These are phyloP conservation scores for Cantharis nigra DNA, from an alignment of 2,888 invertebrate species.

Conservation along the genomic window DNA sequence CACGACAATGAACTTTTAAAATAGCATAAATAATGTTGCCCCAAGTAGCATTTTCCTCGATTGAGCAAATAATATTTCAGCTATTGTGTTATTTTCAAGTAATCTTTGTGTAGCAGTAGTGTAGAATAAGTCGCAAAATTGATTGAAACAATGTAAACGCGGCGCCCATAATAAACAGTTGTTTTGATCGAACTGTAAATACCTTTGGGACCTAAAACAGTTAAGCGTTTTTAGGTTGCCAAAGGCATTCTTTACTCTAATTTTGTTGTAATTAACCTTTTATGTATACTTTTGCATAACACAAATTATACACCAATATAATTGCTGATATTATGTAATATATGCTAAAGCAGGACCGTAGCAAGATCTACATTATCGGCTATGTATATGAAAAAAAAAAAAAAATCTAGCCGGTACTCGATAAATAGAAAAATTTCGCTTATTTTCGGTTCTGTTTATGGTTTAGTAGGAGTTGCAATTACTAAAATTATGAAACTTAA, in stretches of 20 bases:
- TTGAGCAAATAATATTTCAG: neutral
- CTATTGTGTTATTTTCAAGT: neutral
- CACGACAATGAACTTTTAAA: slow-evolving; percentile 2
- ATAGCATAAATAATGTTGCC: neutral
- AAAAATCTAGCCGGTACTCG: too few species aligned
- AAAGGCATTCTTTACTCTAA: neutral
- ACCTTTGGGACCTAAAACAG: neutral
- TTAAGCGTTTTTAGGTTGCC: slow-evolving; percentile 1
- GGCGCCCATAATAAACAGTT: neutral
- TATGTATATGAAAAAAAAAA: neutral
- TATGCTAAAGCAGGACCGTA: neutral
- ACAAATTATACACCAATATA: neutral
- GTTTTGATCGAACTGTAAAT: slow-evolving; percentile 3
- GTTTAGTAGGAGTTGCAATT: neutral
- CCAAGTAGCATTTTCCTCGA: neutral
- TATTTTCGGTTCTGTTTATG: neutral
- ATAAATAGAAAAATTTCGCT: neutral
- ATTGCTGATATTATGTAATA: neutral
- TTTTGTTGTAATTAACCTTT: neutral
- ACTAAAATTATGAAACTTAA: neutral
- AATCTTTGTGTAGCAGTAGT: neutral
- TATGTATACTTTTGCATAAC: neutral
- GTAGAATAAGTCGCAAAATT: neutral
- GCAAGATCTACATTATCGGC: neutral
- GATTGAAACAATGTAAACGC: neutral